Conservation (phyloP, 1,140 invertebrate species). For the Lysiphlebus fabarum region DNA sequence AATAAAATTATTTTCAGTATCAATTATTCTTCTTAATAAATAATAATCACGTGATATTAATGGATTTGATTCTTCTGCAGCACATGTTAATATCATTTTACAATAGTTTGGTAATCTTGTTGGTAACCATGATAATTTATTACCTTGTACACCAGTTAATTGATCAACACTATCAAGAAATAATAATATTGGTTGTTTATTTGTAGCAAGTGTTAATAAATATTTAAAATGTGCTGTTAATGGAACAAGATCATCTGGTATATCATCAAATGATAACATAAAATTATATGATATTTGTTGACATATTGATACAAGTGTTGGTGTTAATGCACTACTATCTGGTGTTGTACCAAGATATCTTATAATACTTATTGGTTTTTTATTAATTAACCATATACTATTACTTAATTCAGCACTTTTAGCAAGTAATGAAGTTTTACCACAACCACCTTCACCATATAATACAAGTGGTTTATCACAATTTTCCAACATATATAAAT, state of each 20-base stretch:
- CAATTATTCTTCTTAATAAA: constrained; percentile 83
- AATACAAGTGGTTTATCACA: constrained; percentile 88
- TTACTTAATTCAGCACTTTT: constrained; percentile 82
- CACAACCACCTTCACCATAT: constrained; percentile 94
- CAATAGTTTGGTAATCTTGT: constrained; percentile 84
- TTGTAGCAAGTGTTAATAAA: constrained; percentile 76
- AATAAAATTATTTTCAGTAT: constrained; percentile 87
- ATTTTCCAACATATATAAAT: constrained; percentile 81
- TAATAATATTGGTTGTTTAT: constrained; percentile 79
- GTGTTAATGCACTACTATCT: constrained; percentile 90
- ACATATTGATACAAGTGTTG: constrained; percentile 92
- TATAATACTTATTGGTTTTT: constrained; percentile 82
- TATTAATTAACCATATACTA: constrained; percentile 67
- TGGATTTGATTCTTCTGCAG: constrained; percentile 81
- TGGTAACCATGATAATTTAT: constrained; percentile 95
- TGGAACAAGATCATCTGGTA: constrained; percentile 93
- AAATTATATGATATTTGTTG: constrained; percentile 96
- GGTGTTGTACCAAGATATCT: constrained; percentile 95
- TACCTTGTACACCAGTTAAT: constrained; percentile 89
- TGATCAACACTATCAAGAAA: constrained; percentile 94
- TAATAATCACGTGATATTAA: constrained; percentile 84
- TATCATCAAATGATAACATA: constrained; percentile 86
- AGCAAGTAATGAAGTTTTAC: constrained; percentile 93
- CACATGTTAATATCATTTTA: constrained; percentile 91
- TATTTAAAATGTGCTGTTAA: constrained; percentile 95